Evolutionary conservation across 2,797 vertebrate genomes (phyloP).

Genomic region (Threskiornis aethiopicus): DNA sequence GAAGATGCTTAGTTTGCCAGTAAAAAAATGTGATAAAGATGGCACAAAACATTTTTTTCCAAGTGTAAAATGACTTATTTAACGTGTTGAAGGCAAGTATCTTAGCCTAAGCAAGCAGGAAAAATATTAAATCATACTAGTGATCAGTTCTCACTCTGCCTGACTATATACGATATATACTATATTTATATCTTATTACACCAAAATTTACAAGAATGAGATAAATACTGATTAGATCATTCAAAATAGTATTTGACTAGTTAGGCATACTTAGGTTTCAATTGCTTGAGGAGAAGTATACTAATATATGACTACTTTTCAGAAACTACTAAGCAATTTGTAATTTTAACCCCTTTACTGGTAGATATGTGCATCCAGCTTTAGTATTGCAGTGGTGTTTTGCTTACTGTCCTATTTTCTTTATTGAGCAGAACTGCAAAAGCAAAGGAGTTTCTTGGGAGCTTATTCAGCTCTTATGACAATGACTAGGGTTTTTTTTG

Average conservation of each 20-base stretch:
- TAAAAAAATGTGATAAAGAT: not conserved
- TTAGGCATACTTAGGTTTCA: not conserved
- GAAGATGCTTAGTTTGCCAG: not conserved
- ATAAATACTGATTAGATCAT: not conserved
- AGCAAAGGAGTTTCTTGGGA: not conserved
- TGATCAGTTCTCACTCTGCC: not conserved
- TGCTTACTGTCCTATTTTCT: not conserved
- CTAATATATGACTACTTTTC: not conserved
- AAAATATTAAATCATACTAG: not conserved
- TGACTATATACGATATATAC: not conserved
- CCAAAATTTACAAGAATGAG: not conserved
- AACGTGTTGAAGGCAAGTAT: not conserved
- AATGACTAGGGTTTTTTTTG: not conserved
- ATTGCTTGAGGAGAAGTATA: not conserved
- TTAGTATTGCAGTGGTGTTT: not conserved
- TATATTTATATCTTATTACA: not conserved
- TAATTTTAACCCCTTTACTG: not conserved
- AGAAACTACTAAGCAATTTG: not conserved
- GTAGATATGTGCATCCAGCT: not conserved
- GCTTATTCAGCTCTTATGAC: not conserved
- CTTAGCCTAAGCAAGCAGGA: not conserved
- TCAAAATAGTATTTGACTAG: not conserved
- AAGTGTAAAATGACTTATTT: not conserved
- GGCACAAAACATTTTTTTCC: not conserved
- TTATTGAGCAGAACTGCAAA: not conserved